A percentile compares a stretch with the other conserved stretches of the same genome.
Evolutionary conservation across 2,888 invertebrate genomes (phyloP).

Genomic region (Timandra comae): DNA sequence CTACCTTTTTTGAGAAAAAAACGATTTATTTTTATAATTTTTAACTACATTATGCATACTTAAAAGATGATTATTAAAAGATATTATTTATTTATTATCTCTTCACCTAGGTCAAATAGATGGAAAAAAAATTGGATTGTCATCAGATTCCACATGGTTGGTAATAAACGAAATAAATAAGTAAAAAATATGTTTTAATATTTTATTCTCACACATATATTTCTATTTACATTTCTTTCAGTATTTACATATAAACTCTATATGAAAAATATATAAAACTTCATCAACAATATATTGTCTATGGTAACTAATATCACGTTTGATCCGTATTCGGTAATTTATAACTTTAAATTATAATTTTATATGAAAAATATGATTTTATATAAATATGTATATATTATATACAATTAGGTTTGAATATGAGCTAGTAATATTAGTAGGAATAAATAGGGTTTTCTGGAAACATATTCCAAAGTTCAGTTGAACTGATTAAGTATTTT

Average conservation of each 20-base stretch:
- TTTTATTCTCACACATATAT: slow-evolving; percentile 51
- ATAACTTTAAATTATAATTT: slow-evolving; percentile 3
- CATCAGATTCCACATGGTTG: no score
- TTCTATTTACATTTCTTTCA: slow-evolving; percentile 63
- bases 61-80: no score
- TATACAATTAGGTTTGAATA: slow-evolving; percentile 8
- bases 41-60: no score
- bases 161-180: no score
- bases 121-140: no score
- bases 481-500: slow-evolving; percentile 35
- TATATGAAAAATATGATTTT: slow-evolving; percentile 6
- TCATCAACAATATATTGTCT: slow-evolving; percentile 37
- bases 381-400: background rate
- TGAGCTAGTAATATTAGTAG: slow-evolving; percentile 25
- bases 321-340: slow-evolving; percentile 38
- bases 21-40: no score
- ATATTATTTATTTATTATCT: no score
- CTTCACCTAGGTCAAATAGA: no score
- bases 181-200: slow-evolving; percentile 22
- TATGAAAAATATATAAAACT: slow-evolving; percentile 37
- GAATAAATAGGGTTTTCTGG: slow-evolving; percentile 56
- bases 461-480: slow-evolving; percentile 43
- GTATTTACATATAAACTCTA: slow-evolving; percentile 53
- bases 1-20: no score
- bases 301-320: slow-evolving; percentile 73